Conservation (phyloP, 2,888 invertebrate species). For the Eurytoma californica region DNA sequence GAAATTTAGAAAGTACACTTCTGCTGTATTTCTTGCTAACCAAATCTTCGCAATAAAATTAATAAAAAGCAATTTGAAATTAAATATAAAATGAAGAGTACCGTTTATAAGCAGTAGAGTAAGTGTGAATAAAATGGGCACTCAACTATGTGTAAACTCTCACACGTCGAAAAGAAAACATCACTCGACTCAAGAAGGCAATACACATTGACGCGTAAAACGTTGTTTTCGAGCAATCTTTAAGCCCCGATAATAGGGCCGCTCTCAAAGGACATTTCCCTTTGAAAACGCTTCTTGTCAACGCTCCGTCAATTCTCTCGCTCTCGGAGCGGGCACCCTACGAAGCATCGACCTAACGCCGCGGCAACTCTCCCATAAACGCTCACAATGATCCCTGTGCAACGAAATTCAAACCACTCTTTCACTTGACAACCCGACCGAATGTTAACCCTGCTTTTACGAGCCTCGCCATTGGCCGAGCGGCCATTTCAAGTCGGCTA, state of each 20-base stretch:
- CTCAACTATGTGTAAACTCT: too few species aligned
- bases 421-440: slow-evolving; percentile 73
- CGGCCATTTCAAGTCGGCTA: slow-evolving; percentile 70
- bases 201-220: too few species aligned
- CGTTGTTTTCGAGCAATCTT: too few species aligned
- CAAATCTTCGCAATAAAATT: too few species aligned
- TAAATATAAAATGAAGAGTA: too few species aligned
- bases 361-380: slow-evolving; percentile 55
- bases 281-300: slow-evolving; percentile 44
- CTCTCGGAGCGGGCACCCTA: background rate
- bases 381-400: slow-evolving; percentile 65
- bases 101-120: too few species aligned
- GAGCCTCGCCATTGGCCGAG: slow-evolving; percentile 70
- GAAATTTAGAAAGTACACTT: too few species aligned
- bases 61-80: too few species aligned
- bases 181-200: too few species aligned
- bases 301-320: slow-evolving; percentile 37
- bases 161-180: too few species aligned
- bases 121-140: too few species aligned
- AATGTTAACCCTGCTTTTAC: slow-evolving; percentile 74
- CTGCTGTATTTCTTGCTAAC: too few species aligned
- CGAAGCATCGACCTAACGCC: slow-evolving; percentile 1
- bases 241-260: background rate
- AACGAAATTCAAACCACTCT: slow-evolving; percentile 72
- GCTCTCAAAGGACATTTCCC: slow-evolving; percentile 24